Evolutionary conservation across 1,140 invertebrate species (phyloP).

Genomic region (Metaphire vulgaris): DNA sequence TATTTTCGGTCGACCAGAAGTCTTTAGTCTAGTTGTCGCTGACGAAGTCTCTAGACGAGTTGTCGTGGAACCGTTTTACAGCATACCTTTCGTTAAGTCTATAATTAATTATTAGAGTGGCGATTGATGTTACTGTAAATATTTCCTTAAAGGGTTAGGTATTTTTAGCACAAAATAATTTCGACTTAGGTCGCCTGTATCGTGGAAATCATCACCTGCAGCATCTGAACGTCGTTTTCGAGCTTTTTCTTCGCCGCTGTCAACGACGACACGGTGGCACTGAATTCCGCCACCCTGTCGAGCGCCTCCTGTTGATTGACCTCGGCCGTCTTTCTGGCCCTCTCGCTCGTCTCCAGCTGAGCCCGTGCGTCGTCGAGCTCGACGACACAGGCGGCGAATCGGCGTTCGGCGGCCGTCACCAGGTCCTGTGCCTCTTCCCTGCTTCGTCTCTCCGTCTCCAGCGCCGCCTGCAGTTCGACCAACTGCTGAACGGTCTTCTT

Average conservation of each 20-base stretch:
- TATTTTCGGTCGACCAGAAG: no score
- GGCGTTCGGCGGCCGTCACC: constrained; percentile 84
- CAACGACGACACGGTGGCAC: constrained; percentile 82
- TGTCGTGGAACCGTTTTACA: no score
- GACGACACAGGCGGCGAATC: constrained; percentile 89
- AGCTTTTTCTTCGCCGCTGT: constrained; percentile 70
- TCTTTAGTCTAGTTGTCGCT: no score
- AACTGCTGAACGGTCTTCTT: constrained; percentile 61
- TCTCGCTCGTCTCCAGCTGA: neutral
- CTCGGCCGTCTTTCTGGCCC: neutral
- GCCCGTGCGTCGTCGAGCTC: constrained; percentile 59
- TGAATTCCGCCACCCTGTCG: constrained; percentile 91
- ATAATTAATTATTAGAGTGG: no score
- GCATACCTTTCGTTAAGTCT: no score
- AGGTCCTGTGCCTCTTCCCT: constrained; percentile 93
- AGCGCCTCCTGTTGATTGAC: constrained; percentile 69
- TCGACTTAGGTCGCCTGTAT: no score
- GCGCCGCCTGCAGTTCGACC: neutral
- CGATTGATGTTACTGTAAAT: no score
- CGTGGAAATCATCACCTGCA: no score
- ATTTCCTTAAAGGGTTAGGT: no score
- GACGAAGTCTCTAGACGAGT: no score
- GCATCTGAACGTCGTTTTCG: constrained; percentile 1
- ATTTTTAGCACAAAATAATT: no score
- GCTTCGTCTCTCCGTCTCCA: constrained; percentile 38